phyloP scores from a whole-genome alignment of 2,888 invertebrate genomes.

The Hemithea aestivaria region DNA sequence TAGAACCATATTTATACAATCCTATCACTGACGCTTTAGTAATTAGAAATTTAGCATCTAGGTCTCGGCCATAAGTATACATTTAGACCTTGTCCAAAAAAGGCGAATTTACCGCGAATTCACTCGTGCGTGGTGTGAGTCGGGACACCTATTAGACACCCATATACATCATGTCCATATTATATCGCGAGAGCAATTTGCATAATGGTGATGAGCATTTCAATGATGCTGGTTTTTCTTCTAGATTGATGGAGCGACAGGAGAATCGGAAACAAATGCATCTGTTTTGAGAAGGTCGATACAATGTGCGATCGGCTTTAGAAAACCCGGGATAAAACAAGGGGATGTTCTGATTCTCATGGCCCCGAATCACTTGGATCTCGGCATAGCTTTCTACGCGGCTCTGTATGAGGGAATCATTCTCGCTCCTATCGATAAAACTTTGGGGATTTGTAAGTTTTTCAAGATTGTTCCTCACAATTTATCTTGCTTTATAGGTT shows the following conservation, averaged over 20 bases:
- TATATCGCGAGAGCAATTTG: too few species aligned
- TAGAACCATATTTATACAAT: too few species aligned
- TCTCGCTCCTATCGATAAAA: conserved; percentile 44
- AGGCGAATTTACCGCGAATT: neutral
- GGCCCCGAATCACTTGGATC: conserved; percentile 62
- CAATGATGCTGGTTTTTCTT: neutral
- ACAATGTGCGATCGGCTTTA: conserved; percentile 52
- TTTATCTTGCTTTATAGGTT: neutral
- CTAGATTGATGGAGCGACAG: conserved; percentile 48
- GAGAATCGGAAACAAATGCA: conserved; percentile 50
- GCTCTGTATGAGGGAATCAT: conserved; percentile 60
- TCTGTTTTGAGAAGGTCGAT: conserved; percentile 47
- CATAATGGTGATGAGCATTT: too few species aligned
- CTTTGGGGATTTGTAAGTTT: conserved; percentile 45
- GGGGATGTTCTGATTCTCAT: conserved; percentile 68
- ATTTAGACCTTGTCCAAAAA: too few species aligned
- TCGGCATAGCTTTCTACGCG: conserved; percentile 64
- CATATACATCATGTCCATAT: too few species aligned
- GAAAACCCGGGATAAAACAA: conserved; percentile 45
- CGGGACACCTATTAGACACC: too few species aligned
- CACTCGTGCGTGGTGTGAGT: too few species aligned
- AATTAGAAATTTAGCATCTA: too few species aligned
- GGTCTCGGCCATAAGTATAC: too few species aligned
- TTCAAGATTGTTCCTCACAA: neutral
- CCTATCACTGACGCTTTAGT: too few species aligned